Base-by-base conservation (phyloP, 64 coral and sea anemone species). In the Actinia equina region DNA sequence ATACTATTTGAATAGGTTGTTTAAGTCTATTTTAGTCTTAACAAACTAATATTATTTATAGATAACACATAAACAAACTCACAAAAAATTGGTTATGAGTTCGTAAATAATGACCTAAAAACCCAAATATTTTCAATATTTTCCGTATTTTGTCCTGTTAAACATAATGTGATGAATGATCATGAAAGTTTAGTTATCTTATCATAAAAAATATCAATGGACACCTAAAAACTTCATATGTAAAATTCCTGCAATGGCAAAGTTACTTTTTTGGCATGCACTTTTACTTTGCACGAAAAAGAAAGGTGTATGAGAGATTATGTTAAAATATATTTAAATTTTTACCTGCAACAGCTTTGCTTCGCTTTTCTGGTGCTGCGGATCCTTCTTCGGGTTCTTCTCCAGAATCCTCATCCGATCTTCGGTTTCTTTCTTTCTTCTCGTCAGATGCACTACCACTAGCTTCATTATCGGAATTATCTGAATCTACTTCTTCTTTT, bases 401-500 rank as follows among this genome's bases (percentile, higher is more conserved):
- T 20, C 78, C 78, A 10, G 78, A 81, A 52, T 52, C 78, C 9
- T 81, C 78, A 18, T n/a, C 76, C 44, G 78, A 81, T 81, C 78
- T 81, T 81, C 27, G 78, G 17, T 49, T 44, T 52, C 78, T 81
- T 23, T 81, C 44, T 81, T 81, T 81, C 17, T 44, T 49, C 8
- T 81, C 78, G 19, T 81, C 78, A 52, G 42, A 44, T 20, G 52
- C 78, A 12, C 16, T 81, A 51, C 17, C 78, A 17, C 44, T 81
- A 15, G n/a, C 16, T 49, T 52, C 78, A 49, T 7, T 22, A 52
- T 80, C 77, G 6, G 41, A 7, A 41, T 85, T 60, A 30, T 43
- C 83, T 59, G 83, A 85, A 85, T 60, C 83, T 18, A 57, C 53
- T 10, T 60, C 37, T 85, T 85, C 83, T 22, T 85, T 63, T 20